Evolutionary conservation across 2,113 vertebrate genomes (phyloP).

Genomic region (Microtus oregoni): DNA sequence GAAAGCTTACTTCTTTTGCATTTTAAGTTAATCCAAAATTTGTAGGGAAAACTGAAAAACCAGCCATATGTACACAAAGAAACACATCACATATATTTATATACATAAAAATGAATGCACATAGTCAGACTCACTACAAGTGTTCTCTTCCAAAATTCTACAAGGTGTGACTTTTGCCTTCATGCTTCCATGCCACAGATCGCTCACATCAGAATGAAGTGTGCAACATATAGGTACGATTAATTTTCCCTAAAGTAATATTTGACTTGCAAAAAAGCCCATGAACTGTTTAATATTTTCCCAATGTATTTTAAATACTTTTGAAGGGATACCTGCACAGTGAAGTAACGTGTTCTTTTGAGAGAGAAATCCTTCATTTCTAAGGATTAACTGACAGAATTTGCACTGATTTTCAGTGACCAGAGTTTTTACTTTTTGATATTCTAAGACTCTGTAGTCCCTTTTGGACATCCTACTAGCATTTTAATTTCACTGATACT

Average conservation of each 20-base stretch:
- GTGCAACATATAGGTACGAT: neutral
- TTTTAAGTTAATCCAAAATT: neutral
- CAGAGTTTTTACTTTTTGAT: neutral
- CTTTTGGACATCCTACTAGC: neutral
- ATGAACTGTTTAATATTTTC: neutral
- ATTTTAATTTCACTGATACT: neutral
- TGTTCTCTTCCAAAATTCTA: neutral
- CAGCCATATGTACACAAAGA: fast-evolving
- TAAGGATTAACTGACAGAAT: neutral
- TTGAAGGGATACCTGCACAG: neutral
- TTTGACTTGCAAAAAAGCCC: slow-evolving; percentile 13
- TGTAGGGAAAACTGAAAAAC: neutral
- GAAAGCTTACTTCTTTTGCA: neutral
- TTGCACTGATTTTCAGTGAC: neutral
- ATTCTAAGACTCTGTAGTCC: neutral
- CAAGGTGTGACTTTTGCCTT: neutral
- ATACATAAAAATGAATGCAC: fast-evolving
- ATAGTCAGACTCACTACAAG: fast-evolving
- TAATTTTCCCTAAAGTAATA: neutral
- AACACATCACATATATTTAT: neutral
- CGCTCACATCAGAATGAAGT: neutral
- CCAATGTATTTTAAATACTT: slow-evolving; percentile 1
- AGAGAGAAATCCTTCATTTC: neutral
- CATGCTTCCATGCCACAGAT: neutral
- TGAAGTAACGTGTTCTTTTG: neutral